Base-by-base conservation (phyloP, 2,797 vertebrate genomes). In the Sebastiscus tertius region DNA sequence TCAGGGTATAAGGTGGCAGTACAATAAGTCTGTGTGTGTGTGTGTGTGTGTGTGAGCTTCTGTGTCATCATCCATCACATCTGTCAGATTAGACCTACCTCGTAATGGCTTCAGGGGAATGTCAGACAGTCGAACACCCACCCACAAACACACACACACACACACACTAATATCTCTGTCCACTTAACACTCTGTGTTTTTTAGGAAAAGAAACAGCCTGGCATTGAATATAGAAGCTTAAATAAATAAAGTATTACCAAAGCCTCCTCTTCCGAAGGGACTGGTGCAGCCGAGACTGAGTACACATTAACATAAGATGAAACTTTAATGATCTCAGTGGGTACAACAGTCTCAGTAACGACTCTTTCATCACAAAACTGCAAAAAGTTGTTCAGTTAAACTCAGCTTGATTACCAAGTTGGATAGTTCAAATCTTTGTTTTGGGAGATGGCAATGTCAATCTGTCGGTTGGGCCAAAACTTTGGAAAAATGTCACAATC, bases 51-150 rank as follows among this genome's bases (percentile, higher is more conserved):
- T 75, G 36, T 72, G 59, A 52, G 63, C 3, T 22, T 46, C 74
- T 68, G 59, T 81, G 64, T 82, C 71, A 75, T 87, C 85, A 90
- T 90, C 80, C 67, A 87, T 90, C 86, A 88, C 68, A 86, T 78
- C 79, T 89, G 90, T 89, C 86, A 87, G 82, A 84, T 86, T 86
- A 91, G 69, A 87, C 74, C 76, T 80, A 84, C 84, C 84, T 77
- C 56, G 75, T 79, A 84, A 81, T 79, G 75, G 62, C 86, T 89
- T 82, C 73, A 79, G 80, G 87, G 82, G 78, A 84, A 87, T 82
- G 75, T 83, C 82, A 85, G 69, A 77, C 77, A 74, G 60, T 84
- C 75, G 72, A 70, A 82, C 71, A 73, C 46, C 70, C 68, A 65
- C 7, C n/a, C 33, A 69, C n/a, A n/a, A 24, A 24, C 14, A 52